Percentiles rank a stretch among this genome's conserved stretches.
These are phyloP conservation scores for Brachystomella parvula DNA, from an alignment of 1,140 invertebrate genomes.

Conservation along the genomic window DNA sequence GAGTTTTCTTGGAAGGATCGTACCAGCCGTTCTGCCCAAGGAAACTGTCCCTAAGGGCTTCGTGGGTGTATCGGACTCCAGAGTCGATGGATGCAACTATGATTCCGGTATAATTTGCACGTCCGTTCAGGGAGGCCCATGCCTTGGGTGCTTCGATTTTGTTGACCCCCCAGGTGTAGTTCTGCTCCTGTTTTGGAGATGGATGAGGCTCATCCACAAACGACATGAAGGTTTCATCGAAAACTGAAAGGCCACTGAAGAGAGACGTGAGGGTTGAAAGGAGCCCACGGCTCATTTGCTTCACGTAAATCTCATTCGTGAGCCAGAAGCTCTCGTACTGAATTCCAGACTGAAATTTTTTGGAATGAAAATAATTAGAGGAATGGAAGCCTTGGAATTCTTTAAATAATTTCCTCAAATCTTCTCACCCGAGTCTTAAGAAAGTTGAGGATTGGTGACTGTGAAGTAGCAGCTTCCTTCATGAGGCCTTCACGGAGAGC, in stretches of 20 bases:
- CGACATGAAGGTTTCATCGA: not conserved
- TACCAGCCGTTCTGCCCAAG: conserved; percentile 4
- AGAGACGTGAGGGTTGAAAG: not conserved
- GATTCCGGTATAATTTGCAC: not conserved
- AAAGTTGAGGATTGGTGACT: not conserved
- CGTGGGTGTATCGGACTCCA: conserved; percentile 16
- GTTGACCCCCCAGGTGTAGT: not conserved
- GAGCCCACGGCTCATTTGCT: not conserved
- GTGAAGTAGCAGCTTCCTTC: conserved; percentile 2
- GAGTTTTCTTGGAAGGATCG: not conserved
- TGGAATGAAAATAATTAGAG: no score
- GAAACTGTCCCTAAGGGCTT: conserved; percentile 5
- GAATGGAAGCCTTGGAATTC: no score
- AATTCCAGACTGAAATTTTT: not conserved
- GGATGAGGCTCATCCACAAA: not conserved
- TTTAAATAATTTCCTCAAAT: no score
- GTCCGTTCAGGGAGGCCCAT: not conserved
- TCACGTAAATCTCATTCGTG: conserved; percentile 15
- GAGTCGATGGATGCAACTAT: conserved; percentile 19
- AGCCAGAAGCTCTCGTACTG: conserved; percentile 20
- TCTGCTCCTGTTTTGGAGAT: not conserved
- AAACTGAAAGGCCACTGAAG: not conserved
- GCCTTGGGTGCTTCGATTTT: conserved; percentile 17
- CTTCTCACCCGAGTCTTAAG: not conserved
- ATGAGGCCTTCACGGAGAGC: conserved; percentile 3